Conservation (phyloP, 2,888 invertebrate genomes). For the Nomada flava region DNA sequence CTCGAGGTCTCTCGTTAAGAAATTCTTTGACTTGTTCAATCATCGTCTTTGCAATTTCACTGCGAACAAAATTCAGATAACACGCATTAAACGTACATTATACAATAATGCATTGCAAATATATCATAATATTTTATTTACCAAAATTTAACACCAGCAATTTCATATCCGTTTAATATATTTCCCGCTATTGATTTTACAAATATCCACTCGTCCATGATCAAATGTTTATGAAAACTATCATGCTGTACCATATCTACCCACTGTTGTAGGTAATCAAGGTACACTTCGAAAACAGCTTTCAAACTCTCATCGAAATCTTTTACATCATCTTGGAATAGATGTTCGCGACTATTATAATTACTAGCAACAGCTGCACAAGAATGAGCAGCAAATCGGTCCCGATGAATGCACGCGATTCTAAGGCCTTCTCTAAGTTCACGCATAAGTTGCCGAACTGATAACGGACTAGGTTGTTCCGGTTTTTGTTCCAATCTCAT, state of each 20-base stretch:
- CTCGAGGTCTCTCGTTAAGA: conserved; percentile 83
- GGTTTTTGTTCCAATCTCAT: conserved; percentile 94
- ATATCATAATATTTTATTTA: conserved; percentile 76
- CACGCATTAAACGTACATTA: not conserved
- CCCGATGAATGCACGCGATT: conserved; percentile 92
- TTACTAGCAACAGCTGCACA: conserved; percentile 86
- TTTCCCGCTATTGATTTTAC: conserved; percentile 91
- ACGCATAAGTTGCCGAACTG: conserved; percentile 94
- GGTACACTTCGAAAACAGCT: conserved; percentile 91
- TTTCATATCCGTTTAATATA: conserved; percentile 90
- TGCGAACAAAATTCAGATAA: conserved; percentile 72
- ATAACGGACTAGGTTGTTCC: conserved; percentile 93
- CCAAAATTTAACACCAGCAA: conserved; percentile 92
- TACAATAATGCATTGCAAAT: too few species aligned
- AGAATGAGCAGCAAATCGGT: conserved; percentile 90
- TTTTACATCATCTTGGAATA: conserved; percentile 87
- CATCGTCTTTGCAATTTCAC: conserved; percentile 85
- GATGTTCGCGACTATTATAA: conserved; percentile 82
- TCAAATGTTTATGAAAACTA: conserved; percentile 89
- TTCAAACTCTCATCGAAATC: conserved; percentile 92
- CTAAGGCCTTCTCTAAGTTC: conserved; percentile 96
- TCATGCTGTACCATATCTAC: conserved; percentile 88
- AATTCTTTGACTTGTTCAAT: conserved; percentile 85
- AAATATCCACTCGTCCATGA: conserved; percentile 96
- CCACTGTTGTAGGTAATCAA: conserved; percentile 94